Evolutionary conservation across 2,888 invertebrate species (phyloP).

Genomic region (Trachelus tabidus): DNA sequence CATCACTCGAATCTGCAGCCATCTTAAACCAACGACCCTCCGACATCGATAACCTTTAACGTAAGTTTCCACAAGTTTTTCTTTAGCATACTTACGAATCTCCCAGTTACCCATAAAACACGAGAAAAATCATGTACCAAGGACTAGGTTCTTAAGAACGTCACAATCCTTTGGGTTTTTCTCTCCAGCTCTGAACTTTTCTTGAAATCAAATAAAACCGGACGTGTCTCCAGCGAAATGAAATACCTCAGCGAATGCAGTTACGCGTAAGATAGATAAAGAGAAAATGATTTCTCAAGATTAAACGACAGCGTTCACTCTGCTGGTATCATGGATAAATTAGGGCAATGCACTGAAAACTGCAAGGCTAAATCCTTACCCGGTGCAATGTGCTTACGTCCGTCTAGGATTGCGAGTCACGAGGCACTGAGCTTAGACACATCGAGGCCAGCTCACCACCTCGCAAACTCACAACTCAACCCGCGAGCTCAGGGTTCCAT

Average conservation of each 20-base stretch:
- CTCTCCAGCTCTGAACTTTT: not conserved
- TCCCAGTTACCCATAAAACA: not conserved
- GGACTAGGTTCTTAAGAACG: not conserved
- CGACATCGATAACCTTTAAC: not conserved
- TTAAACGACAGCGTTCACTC: not conserved
- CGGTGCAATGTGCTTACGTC: slow-evolving; percentile 42
- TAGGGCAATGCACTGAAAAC: slow-evolving; percentile 18
- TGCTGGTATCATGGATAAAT: not conserved
- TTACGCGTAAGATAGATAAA: not conserved
- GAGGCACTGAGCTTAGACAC: slow-evolving; percentile 60
- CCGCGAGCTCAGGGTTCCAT: slow-evolving; percentile 35
- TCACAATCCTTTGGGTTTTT: not conserved
- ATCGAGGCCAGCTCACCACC: slow-evolving; percentile 54
- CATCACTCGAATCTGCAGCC: not conserved
- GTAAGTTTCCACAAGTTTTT: not conserved
- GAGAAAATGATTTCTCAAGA: not conserved
- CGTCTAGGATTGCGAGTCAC: slow-evolving; percentile 59
- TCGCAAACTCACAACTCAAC: slow-evolving; percentile 41
- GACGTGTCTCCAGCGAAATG: not conserved
- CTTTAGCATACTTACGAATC: not conserved
- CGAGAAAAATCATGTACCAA: not conserved
- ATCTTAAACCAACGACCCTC: not conserved
- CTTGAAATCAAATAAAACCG: not conserved
- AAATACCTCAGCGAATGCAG: not conserved
- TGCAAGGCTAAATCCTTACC: slow-evolving; percentile 25